Base-by-base conservation (phyloP, 2,113 vertebrate species). In the Typhlomys cinereus region DNA sequence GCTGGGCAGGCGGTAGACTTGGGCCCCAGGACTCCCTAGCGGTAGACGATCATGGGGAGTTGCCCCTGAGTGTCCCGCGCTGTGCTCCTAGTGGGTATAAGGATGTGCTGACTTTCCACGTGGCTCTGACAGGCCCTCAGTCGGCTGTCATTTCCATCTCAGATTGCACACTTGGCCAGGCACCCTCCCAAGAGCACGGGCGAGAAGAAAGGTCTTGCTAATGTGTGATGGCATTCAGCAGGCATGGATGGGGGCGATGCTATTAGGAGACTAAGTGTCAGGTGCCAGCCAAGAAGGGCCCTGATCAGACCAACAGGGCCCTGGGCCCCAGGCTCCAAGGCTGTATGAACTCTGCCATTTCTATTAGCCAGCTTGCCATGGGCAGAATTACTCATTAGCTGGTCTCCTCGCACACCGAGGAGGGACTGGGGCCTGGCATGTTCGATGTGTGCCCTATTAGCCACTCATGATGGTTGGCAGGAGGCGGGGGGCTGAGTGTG, bases 391-490 rank as follows among this genome's bases (percentile, higher is more conserved):
- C 97, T 98, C 98, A 98, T 98, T 98, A 98, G 97, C 96, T 97
- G 98, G 97, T 98, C 97, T 98, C 97, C 97, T 97, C 98, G 97
- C 85, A 95, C 79, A 94, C 88, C 92, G 95, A 95, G 96, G 97
- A 90, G 90, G 69, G 95, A 94, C 92, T 89, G 73, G 96, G 96
- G n/a, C 97, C 88, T 97, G 97, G 98, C 98, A 98, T 98, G 98
- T 98, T 97, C 95, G 97, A 97, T 98, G 98, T 97, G 98, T 98
- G 98, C 98, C 98, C 99, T 99, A 99, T 99, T 99, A 99, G 98
- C 98, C 97, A 98, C 99, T 99, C 98, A 98, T 98, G 98, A 99
- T 98, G 98, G 98, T 98, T 99, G 98, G 98, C 94, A 98, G 97
- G 96, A 96, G 98, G 96, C 95, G 97, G 94, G 96, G 97, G 96